Conservation (phyloP, 1,140 invertebrate species). For the Cyclargus thomasi region DNA sequence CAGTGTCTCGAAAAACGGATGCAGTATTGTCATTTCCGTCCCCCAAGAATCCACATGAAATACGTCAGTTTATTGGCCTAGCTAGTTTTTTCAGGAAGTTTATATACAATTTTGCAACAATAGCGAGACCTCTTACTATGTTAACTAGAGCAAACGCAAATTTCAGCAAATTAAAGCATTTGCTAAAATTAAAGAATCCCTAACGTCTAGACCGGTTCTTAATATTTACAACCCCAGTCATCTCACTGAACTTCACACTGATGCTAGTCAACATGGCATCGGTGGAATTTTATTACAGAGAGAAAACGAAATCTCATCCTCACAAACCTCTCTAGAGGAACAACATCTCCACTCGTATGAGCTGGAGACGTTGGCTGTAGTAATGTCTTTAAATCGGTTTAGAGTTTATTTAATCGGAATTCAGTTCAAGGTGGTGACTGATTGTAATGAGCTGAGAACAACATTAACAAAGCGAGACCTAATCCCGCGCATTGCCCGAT, state of each 20-base stretch:
- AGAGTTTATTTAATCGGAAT: constrained; percentile 46
- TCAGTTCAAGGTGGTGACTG: constrained; percentile 41
- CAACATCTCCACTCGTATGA: constrained; percentile 26
- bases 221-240: constrained; percentile 22
- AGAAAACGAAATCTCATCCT: constrained; percentile 8
- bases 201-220: constrained; percentile 27
- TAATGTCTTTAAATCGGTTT: constrained; percentile 42
- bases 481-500: constrained; percentile 43
- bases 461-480: constrained; percentile 46
- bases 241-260: constrained; percentile 28
- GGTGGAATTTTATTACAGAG: constrained; percentile 29
- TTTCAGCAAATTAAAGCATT: constrained; percentile 28
- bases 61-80: constrained; percentile 20
- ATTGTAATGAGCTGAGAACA: constrained; percentile 43
- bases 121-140: constrained; percentile 27
- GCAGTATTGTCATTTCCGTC: constrained; percentile 16
- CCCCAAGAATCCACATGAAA: constrained; percentile 12
- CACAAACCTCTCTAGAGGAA: constrained; percentile 27
- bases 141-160: constrained; percentile 24
- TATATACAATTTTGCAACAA: constrained; percentile 27
- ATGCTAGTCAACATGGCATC: constrained; percentile 26
- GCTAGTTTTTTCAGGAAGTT: constrained; percentile 25
- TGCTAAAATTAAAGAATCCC: constrained; percentile 18
- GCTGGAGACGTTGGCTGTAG: constrained; percentile 30
- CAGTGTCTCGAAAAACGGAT: background rate